Conservation (phyloP, 1,140 invertebrate genomes). For the Carcinoscorpius rotundicauda region DNA sequence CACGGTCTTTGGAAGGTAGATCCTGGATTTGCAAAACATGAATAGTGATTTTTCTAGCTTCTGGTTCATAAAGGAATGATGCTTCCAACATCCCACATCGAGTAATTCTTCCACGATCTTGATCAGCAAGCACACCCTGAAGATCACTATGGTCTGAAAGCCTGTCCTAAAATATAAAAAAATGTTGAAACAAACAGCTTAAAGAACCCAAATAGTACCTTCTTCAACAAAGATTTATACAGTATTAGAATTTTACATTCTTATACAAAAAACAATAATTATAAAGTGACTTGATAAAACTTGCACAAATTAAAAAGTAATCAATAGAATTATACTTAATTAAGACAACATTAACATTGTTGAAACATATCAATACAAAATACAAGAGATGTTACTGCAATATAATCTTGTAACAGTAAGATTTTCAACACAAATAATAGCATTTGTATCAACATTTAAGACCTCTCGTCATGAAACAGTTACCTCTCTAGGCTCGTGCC, state of each 20-base stretch:
- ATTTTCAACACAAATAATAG: too few relatives aligned
- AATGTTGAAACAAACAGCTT: slow-evolving; percentile 2
- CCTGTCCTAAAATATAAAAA: slow-evolving; percentile 31
- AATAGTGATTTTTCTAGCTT: slow-evolving; percentile 75
- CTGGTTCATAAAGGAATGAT: slow-evolving; percentile 74
- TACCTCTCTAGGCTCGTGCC: too few relatives aligned
- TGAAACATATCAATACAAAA: too few relatives aligned
- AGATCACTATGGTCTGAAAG: slow-evolving; percentile 40
- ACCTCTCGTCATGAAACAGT: too few relatives aligned
- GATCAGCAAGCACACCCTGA: slow-evolving; percentile 28
- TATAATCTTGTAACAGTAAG: too few relatives aligned
- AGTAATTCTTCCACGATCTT: slow-evolving; percentile 32
- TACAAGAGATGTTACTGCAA: too few relatives aligned
- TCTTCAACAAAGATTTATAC: slow-evolving; percentile 3
- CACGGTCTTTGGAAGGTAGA: slow-evolving; percentile 55
- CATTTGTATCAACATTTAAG: too few relatives aligned
- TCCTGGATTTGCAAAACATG: slow-evolving; percentile 75
- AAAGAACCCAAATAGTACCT: slow-evolving; percentile 8
- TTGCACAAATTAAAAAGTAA: not conserved
- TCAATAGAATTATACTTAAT: too few relatives aligned
- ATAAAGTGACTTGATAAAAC: not conserved
- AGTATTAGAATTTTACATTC: not conserved
- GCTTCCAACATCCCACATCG: slow-evolving; percentile 68
- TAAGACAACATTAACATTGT: too few relatives aligned
- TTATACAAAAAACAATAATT: not conserved